Evolutionary conservation across 1,140 invertebrate species (phyloP).

Genomic region (Drosophila burlai): DNA sequence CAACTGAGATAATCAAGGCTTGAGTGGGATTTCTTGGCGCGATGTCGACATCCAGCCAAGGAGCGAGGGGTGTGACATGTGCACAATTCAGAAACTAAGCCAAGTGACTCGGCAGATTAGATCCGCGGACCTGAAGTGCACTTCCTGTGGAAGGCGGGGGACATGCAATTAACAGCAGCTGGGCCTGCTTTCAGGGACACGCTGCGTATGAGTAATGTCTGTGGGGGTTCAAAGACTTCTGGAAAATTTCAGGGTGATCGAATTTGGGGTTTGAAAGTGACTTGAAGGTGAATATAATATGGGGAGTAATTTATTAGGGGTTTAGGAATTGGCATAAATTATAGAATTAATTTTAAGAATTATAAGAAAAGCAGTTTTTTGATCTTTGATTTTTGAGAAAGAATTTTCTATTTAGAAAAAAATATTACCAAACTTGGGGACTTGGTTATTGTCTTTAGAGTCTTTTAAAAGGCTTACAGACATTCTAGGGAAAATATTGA

Average conservation of each 20-base stretch:
- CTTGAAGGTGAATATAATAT: not conserved
- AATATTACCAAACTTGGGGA: too few relatives aligned
- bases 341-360: not conserved
- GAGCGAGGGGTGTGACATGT: constrained; percentile 1
- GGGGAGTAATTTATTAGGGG: too few relatives aligned
- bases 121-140: constrained; percentile 8
- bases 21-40: constrained; percentile 14
- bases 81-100: constrained; percentile 10
- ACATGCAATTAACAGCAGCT: constrained; percentile 2
- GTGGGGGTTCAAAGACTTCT: not conserved
- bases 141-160: constrained; percentile 16
- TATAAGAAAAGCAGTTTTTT: not conserved
- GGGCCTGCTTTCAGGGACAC: constrained; percentile 9
- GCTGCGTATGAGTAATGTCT: constrained; percentile 20
- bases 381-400: too few relatives aligned
- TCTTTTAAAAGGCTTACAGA: not conserved
- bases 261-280: too few relatives aligned
- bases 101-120: constrained; percentile 17
- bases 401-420: too few relatives aligned
- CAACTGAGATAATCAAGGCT: constrained; percentile 35
- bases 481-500: not conserved
- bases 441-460: not conserved
- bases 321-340: not conserved
- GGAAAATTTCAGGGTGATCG: not conserved
- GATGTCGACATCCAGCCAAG: constrained; percentile 9